Base-by-base conservation (phyloP, 2,888 invertebrate species). In the Cerceris ruficornis region DNA sequence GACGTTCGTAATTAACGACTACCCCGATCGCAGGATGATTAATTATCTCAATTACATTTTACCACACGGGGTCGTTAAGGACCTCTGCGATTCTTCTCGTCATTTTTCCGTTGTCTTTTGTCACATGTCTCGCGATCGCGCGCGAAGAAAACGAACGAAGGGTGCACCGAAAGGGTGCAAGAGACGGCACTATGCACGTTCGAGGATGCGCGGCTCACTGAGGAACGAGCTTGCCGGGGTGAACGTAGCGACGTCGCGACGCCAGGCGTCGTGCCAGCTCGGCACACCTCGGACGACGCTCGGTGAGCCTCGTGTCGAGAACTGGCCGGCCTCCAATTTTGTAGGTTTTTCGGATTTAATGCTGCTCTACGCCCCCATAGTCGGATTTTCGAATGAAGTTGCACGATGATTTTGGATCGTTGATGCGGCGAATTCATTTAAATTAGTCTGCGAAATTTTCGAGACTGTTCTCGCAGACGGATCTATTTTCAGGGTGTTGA, bases 241-340 rank as follows among this genome's bases (percentile, higher is more conserved):
- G 82, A 83, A 28, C 28, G 28, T 28, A 85, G 81, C 86, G 89
- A 79, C 88, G 88, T 81, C 80, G 71, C 70, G 76, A 76, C 82
- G 84, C 81, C 75, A 78, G 80, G 82, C 88, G 85, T 88, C 86
- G 85, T 69, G 76, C 67, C 61, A 64, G 66, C 62, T 74, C 85
- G 80, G 67, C 58, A 81, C 78, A 64, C 69, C 77, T 81, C 82
- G 76, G 59, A 43, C 59, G 62, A 69, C 60, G 67, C 71, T 76
- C 71, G 77, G 39, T 14, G 71, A 60, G 52, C 67, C 75, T 71
- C 74, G 78, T 58, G 73, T 50, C 41, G n/a, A 15, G 42, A 60
- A 59, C 75, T 83, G 78, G 83, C 76, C 74, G 49, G 7, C 46
- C 42, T 78, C 83, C 81, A 82, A 82, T 54, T 28, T 49, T 55